A percentile compares a stretch with the other conserved stretches of the same genome.
phyloP scores from a whole-genome alignment of 2,888 invertebrate species.

The Kuschelorhynchus macadamiae region DNA sequence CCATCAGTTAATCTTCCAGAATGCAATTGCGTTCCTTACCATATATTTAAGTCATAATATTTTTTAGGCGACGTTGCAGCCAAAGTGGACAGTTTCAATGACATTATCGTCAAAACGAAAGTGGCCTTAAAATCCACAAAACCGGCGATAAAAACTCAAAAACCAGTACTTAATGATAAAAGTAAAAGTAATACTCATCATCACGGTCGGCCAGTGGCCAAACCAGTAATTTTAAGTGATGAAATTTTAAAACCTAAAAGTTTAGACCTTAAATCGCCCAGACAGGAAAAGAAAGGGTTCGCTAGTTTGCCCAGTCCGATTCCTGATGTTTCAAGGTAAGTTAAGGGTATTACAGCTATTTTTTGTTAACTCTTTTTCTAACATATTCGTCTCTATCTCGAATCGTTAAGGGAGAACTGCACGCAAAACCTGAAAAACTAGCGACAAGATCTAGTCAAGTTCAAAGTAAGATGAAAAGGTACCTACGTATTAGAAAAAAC shows the following conservation, averaged over 20 bases:
- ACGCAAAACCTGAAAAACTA: no score
- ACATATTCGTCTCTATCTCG: no score
- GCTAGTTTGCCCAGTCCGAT: constrained; percentile 62
- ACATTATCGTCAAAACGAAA: constrained; percentile 70
- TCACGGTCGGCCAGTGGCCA: constrained; percentile 38
- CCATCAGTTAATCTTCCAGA: no score
- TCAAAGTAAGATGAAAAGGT: no score
- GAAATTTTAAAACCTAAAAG: constrained; percentile 45
- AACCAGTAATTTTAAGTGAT: constrained; percentile 51
- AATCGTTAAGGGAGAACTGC: no score
- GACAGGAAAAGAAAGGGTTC: constrained; percentile 44
- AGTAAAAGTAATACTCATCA: constrained; percentile 44
- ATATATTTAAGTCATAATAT: no score
- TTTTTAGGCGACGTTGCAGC: constrained; percentile 74
- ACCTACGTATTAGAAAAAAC: no score
- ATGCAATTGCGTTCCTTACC: no score
- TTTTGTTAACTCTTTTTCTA: no score
- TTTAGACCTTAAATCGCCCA: constrained; percentile 49
- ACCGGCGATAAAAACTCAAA: constrained; percentile 68
- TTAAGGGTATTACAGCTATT: constrained; percentile 33
- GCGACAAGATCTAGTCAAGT: no score
- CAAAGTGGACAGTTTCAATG: constrained; percentile 76
- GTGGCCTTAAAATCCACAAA: constrained; percentile 53
- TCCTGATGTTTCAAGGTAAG: constrained; percentile 65
- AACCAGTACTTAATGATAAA: constrained; percentile 68